A percentile compares a stretch with the other conserved stretches of the same genome.
Evolutionary conservation across 1,140 invertebrate species (phyloP).

Genomic region (Micrasema minimum): DNA sequence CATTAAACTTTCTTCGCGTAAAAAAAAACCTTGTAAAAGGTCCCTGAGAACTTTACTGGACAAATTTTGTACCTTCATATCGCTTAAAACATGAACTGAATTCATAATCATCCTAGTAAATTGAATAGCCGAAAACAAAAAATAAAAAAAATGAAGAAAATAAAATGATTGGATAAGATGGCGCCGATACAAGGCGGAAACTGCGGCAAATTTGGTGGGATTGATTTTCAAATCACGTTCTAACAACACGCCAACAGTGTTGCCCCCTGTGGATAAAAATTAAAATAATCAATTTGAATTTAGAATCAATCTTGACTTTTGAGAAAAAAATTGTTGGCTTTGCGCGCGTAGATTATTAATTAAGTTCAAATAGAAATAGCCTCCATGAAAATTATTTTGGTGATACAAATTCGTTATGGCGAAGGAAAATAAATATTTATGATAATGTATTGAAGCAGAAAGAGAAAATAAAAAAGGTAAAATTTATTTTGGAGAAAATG

Average conservation of each 20-base stretch:
- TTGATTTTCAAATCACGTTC: slow-evolving; percentile 33
- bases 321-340: slow-evolving; percentile 18
- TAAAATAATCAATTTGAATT: slow-evolving; percentile 40
- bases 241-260: slow-evolving; percentile 23
- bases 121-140: slow-evolving; percentile 36
- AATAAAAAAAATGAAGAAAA: slow-evolving; percentile 20
- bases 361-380: no score
- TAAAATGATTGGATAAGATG: slow-evolving; percentile 14
- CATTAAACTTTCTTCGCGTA: slow-evolving; percentile 13
- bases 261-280: slow-evolving; percentile 24
- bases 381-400: background rate
- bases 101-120: slow-evolving; percentile 28
- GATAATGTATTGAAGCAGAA: no score
- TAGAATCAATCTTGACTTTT: slow-evolving; percentile 36
- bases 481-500: no score
- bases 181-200: background rate
- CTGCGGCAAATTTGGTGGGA: background rate
- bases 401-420: background rate
- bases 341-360: slow-evolving; percentile 7
- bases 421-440: background rate
- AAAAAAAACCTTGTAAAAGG: slow-evolving; percentile 10
- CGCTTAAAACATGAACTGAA: slow-evolving; percentile 16
- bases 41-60: background rate
- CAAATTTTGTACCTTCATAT: slow-evolving; percentile 21
- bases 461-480: no score